Evolutionary conservation across 2,797 vertebrate species (phyloP).

Genomic region (Helarctos malayanus): DNA sequence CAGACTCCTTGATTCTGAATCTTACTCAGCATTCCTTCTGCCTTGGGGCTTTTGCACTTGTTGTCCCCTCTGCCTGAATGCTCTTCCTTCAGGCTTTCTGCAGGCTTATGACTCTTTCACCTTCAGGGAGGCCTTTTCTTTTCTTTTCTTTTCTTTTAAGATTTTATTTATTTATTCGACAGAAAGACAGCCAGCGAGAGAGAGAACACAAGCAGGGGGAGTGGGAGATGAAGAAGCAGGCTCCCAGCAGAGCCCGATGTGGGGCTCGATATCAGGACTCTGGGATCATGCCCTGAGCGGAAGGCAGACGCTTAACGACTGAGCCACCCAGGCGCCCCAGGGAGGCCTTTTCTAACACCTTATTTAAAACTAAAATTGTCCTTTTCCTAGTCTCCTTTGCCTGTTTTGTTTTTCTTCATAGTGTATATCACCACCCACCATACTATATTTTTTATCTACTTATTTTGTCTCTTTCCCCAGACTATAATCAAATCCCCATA

Average conservation of each 20-base stretch:
- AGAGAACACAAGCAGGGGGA: too few species aligned
- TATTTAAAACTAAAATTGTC: neutral
- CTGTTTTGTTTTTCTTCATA: neutral
- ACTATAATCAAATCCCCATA: neutral
- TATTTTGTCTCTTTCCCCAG: neutral
- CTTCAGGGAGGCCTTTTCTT: neutral
- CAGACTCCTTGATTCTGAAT: neutral
- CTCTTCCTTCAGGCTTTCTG: neutral
- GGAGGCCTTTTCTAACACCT: neutral
- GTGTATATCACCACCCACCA: neutral
- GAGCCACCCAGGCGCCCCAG: too few species aligned
- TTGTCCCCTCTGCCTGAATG: neutral
- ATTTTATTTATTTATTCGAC: too few species aligned
- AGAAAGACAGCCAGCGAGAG: too few species aligned
- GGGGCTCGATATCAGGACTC: too few species aligned
- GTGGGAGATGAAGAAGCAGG: too few species aligned
- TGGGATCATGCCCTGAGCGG: too few species aligned
- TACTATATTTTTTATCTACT: neutral
- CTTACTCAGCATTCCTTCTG: neutral
- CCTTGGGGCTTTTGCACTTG: neutral
- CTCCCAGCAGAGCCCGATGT: too few species aligned
- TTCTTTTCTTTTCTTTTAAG: too few species aligned
- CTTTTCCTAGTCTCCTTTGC: neutral
- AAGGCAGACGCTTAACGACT: too few species aligned
- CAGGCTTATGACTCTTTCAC: neutral